Evolutionary conservation across 2,113 vertebrate genomes (phyloP).

Genomic region (Notechis scutatus): DNA sequence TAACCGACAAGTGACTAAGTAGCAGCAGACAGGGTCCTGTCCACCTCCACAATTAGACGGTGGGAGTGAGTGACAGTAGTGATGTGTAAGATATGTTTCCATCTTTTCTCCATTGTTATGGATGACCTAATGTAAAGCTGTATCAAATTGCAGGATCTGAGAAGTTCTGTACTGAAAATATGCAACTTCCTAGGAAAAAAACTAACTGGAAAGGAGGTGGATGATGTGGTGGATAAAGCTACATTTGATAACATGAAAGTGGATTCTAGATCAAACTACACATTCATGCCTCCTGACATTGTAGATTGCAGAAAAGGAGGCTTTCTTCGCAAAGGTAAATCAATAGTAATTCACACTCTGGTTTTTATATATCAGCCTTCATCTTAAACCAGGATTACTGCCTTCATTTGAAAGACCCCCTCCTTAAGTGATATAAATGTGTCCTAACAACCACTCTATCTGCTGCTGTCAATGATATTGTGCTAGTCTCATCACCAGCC

Average conservation of each 20-base stretch:
- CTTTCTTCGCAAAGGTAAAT: slow-evolving; percentile 52
- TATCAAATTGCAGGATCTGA: background rate
- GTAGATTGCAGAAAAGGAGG: background rate
- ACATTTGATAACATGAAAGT: background rate
- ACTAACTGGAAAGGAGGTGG: background rate
- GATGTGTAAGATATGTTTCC: background rate
- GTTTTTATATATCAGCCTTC: background rate
- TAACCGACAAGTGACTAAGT: no score
- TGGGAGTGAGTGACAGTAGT: background rate
- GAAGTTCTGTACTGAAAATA: background rate
- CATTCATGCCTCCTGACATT: background rate
- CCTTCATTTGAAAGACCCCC: background rate
- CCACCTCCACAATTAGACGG: background rate
- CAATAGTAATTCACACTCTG: background rate
- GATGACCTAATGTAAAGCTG: background rate
- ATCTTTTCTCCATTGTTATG: background rate
- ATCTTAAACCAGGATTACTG: background rate
- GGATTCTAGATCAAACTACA: slow-evolving; percentile 57
- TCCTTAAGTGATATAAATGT: background rate
- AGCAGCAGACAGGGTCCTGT: no score
- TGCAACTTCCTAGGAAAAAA: background rate
- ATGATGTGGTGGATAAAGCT: background rate
- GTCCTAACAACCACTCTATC: background rate
- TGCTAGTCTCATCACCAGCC: background rate
- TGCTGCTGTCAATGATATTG: background rate